These are phyloP conservation scores for Stenotaenia linearis DNA, from an alignment of 2,888 invertebrate species.

Conservation along the genomic window DNA sequence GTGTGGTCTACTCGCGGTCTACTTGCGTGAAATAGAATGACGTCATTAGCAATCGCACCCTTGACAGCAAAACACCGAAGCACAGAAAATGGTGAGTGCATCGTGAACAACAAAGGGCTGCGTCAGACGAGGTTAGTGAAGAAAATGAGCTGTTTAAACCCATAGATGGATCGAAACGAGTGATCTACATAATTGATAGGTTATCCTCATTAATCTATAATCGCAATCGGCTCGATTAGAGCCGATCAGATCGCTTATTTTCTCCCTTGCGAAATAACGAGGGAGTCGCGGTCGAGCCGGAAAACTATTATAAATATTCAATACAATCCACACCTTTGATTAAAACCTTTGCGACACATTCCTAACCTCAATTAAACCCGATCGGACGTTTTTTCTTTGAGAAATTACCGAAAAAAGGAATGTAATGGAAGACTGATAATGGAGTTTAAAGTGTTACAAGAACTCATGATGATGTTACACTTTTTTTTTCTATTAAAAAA, in stretches of 20 bases:
- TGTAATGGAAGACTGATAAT: background rate
- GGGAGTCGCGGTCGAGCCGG: background rate
- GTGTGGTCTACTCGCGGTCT: background rate
- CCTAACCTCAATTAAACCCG: background rate
- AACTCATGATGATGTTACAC: background rate
- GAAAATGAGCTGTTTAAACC: background rate
- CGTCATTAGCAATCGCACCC: constrained; percentile 4
- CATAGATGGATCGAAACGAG: background rate
- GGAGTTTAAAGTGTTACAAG: background rate
- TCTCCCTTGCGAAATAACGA: background rate
- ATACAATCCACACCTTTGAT: background rate
- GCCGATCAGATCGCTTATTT: background rate
- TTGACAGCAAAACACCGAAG: constrained; percentile 16
- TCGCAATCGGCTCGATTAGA: background rate
- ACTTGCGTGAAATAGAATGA: background rate
- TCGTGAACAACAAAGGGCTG: constrained; percentile 19
- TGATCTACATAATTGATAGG: background rate
- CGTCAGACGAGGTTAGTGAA: background rate
- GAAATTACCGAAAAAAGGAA: too few relatives aligned
- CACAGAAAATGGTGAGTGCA: constrained; percentile 20
- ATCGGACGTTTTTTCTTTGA: too few relatives aligned
- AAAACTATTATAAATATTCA: background rate
- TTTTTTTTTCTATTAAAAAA: background rate
- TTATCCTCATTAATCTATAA: background rate
- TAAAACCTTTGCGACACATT: background rate